Evolutionary conservation across 2,113 vertebrate species (phyloP).

Genomic region (Hydrochoerus hydrochaeris): DNA sequence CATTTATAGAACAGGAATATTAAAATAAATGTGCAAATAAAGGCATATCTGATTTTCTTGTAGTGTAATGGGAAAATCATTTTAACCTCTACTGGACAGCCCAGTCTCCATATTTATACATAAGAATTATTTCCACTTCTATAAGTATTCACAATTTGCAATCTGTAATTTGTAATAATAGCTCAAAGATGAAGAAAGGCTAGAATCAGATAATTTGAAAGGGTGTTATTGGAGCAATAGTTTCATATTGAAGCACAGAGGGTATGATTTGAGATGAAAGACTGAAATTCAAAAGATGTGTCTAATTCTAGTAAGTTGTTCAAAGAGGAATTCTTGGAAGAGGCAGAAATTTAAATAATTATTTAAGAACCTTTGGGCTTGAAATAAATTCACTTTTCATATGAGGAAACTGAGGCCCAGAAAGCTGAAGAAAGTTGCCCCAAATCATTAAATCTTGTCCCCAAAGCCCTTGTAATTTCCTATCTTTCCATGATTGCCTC

Average conservation of each 20-base stretch:
- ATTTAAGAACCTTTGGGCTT: background rate
- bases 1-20: conserved; percentile 27
- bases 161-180: background rate
- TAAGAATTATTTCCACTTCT: background rate
- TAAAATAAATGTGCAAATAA: conserved; percentile 1
- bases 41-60: background rate
- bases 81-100: background rate
- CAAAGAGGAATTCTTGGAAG: background rate
- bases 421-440: background rate
- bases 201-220: conserved; percentile 10
- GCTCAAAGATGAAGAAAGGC: background rate
- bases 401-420: background rate
- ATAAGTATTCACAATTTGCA: background rate
- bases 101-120: conserved; percentile 19
- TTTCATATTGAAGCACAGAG: background rate
- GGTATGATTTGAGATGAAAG: background rate
- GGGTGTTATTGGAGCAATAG: background rate
- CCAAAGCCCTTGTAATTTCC: background rate
- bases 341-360: background rate
- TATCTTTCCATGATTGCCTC: background rate
- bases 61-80: background rate
- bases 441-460: background rate
- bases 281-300: background rate
- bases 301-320: background rate
- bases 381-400: background rate